Evolutionary conservation across 2,113 vertebrate species (phyloP), one percentile per base, ranked within the genome.

Genomic region (Penelope pileata): DNA sequence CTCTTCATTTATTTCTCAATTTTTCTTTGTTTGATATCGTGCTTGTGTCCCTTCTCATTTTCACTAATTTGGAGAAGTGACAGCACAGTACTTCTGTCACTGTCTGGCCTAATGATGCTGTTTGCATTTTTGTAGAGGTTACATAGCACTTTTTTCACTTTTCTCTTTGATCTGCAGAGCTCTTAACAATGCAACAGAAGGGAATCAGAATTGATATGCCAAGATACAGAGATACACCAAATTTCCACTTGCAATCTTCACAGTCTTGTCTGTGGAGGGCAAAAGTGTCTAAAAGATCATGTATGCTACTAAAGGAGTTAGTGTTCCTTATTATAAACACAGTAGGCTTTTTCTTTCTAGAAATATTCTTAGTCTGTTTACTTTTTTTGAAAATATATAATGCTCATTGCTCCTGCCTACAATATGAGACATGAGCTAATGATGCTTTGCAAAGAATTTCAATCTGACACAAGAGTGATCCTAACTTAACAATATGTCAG

Each of bases 401-500:
- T n/a, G n/a, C n/a, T n/a, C n/a, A n/a, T n/a, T n/a, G n/a, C 15
- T 93, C 24, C n/a, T 80, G 43, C 56, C 91, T 90, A 56, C 43
- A 72, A 51, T 59, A 69, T 34, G 36, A 94, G 72, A 86, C 50
- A 48, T 23, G 72, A 94, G n/a, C 43, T 96, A 96, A 95, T 90
- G 93, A 93, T 86, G 90, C 63, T 88, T 90, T 90, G 66, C 79
- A 81, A 67, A 77, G 54, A 77, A 91, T 53, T 75, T 90, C 76
- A 86, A 58, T 90, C 73, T 94, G 93, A 88, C 84, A 83, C 5
- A 4, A 66, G 83, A 95, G 79, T 72, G 76, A 83, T 94, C 64
- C 69, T 83, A 88, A 94, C 60, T 90, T 93, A 93, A 75, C 64
- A 94, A 23, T 82, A 66, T 91, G 83, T 89, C 93, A 94, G 43